Evolutionary conservation across 2,888 invertebrate species (phyloP).

Genomic region (Timandra comae): DNA sequence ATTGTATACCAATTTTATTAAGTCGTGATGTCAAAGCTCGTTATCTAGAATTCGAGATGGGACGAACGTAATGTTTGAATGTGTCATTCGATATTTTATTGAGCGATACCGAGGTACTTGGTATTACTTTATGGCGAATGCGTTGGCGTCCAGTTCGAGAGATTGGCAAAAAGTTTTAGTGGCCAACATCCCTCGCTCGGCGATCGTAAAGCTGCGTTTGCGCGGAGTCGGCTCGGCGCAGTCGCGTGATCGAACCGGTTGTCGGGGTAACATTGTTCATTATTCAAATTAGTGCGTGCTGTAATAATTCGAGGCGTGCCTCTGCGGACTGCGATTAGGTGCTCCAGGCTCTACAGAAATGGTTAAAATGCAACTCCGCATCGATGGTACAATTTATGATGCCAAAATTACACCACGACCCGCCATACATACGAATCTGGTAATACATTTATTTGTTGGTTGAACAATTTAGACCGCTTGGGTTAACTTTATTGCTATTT

Average conservation of each 20-base stretch:
- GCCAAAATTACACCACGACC: constrained; percentile 4
- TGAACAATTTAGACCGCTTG: too few species aligned
- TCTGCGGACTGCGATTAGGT: constrained; percentile 42
- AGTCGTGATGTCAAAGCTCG: constrained; percentile 23
- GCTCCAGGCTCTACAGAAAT: constrained; percentile 21
- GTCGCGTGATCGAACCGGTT: constrained; percentile 65
- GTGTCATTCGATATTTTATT: constrained; percentile 20
- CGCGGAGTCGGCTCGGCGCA: constrained; percentile 27
- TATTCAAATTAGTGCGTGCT: constrained; percentile 71
- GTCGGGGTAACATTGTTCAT: constrained; percentile 63
- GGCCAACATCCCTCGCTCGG: constrained; percentile 45
- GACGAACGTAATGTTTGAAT: constrained; percentile 12
- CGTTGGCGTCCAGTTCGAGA: constrained; percentile 26
- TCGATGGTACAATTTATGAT: constrained; percentile 8
- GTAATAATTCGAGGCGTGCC: constrained; percentile 59
- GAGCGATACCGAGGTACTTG: constrained; percentile 22
- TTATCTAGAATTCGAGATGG: constrained; percentile 6
- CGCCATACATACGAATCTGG: background rate
- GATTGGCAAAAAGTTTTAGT: constrained; percentile 41
- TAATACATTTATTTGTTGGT: background rate
- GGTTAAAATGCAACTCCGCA: constrained; percentile 9
- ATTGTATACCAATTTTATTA: constrained; percentile 39
- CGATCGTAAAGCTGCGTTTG: constrained; percentile 41
- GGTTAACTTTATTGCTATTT: too few species aligned
- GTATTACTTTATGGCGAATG: constrained; percentile 16